phyloP scores from a whole-genome alignment of 2,797 vertebrate species.

The Muscicapa striata region DNA sequence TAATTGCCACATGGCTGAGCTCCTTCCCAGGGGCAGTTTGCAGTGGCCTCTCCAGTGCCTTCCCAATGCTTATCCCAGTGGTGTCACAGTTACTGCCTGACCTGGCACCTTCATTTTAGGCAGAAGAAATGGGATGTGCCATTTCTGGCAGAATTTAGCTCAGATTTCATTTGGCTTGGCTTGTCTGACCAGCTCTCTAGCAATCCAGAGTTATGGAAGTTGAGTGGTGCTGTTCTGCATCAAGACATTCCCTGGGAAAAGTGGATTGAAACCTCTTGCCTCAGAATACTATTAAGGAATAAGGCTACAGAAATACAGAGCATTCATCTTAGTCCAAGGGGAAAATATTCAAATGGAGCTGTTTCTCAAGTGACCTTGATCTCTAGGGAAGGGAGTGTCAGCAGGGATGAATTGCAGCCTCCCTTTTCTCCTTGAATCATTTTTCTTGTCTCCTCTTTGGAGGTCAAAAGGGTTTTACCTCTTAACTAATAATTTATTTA shows the following conservation, averaged over 20 bases:
- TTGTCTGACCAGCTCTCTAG: neutral
- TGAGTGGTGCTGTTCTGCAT: neutral
- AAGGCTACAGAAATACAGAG: neutral
- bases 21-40: neutral
- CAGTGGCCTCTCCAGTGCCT: neutral
- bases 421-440: neutral
- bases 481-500: neutral
- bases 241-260: neutral
- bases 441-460: neutral
- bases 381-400: neutral
- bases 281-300: neutral
- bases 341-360: neutral
- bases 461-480: neutral
- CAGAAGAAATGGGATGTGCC: neutral
- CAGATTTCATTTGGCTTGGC: neutral
- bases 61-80: neutral
- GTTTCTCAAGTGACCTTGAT: neutral
- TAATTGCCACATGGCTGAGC: neutral
- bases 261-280: neutral
- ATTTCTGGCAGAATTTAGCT: neutral
- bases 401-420: neutral
- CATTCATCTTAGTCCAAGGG: neutral
- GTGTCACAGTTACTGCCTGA: neutral
- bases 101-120: neutral
- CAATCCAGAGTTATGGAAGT: neutral